These are phyloP conservation scores for Microtus oregoni DNA, from an alignment of 2,113 vertebrate genomes.

Conservation along the genomic window DNA sequence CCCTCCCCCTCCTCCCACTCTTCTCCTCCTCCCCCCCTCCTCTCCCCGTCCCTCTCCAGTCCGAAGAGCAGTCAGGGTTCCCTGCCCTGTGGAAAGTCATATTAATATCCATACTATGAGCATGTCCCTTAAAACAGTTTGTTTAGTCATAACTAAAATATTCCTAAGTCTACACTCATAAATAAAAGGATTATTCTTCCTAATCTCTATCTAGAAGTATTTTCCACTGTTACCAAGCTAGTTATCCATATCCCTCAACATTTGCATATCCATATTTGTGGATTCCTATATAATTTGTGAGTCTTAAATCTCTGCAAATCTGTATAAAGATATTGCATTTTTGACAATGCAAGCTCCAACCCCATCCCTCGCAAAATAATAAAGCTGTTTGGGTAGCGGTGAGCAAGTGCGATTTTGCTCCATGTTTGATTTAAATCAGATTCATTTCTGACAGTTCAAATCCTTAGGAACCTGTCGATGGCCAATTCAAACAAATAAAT, in stretches of 20 bases:
- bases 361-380: not conserved
- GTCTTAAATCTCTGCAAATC: not conserved
- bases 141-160: slow-evolving; percentile 2
- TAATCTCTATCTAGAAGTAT: not conserved
- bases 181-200: not conserved
- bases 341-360: not conserved
- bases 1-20: too few species aligned
- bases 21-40: too few species aligned
- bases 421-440: slow-evolving; percentile 71
- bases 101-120: not conserved
- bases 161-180: not conserved
- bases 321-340: slow-evolving; percentile 9
- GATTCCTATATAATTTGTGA: slow-evolving; percentile 32
- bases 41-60: too few species aligned
- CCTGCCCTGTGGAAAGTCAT: not conserved
- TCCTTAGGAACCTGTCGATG: slow-evolving; percentile 60
- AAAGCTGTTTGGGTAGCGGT: slow-evolving; percentile 17
- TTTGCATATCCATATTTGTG: not conserved
- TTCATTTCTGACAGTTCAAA: slow-evolving; percentile 74
- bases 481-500: slow-evolving; percentile 78
- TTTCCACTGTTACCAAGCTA: not conserved
- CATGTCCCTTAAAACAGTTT: not conserved
- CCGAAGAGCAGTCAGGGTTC: too few species aligned
- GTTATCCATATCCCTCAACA: not conserved
- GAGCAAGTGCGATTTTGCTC: slow-evolving; percentile 54